Evolutionary conservation across 2,797 vertebrate genomes (phyloP).

Genomic region (Enteromius argenteus): DNA sequence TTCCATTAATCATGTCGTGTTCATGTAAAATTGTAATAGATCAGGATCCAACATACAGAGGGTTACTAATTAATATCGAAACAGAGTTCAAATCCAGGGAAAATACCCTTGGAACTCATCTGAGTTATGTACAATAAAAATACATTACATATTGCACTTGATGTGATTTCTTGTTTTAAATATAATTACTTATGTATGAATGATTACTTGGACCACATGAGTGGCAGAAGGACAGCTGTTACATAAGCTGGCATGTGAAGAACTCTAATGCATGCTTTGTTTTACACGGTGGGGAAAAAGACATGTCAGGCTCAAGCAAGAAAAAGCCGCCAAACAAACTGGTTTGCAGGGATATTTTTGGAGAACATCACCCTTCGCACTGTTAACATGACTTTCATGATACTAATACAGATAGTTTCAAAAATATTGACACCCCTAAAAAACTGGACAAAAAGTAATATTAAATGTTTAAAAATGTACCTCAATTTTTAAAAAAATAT

Average conservation of each 20-base stretch:
- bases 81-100: background rate
- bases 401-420: background rate
- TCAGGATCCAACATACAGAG: background rate
- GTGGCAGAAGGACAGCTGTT: constrained; percentile 17
- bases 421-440: background rate
- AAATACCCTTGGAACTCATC: background rate
- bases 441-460: background rate
- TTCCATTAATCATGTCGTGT: background rate
- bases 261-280: constrained; percentile 7
- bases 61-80: background rate
- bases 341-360: background rate
- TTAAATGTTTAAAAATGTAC: background rate
- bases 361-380: background rate
- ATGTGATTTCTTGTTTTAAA: background rate
- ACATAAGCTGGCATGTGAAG: constrained; percentile 1
- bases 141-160: background rate
- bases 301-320: background rate
- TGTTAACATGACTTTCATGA: background rate
- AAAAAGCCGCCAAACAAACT: background rate
- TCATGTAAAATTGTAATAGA: background rate
- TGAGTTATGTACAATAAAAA: background rate
- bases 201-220: constrained; percentile 4
- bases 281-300: background rate
- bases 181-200: background rate
- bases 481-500: too few species aligned